Percentiles rank a stretch among this genome's conserved stretches.
Evolutionary conservation across 1,140 invertebrate species (phyloP).

Genomic region (Drosophila obscura): DNA sequence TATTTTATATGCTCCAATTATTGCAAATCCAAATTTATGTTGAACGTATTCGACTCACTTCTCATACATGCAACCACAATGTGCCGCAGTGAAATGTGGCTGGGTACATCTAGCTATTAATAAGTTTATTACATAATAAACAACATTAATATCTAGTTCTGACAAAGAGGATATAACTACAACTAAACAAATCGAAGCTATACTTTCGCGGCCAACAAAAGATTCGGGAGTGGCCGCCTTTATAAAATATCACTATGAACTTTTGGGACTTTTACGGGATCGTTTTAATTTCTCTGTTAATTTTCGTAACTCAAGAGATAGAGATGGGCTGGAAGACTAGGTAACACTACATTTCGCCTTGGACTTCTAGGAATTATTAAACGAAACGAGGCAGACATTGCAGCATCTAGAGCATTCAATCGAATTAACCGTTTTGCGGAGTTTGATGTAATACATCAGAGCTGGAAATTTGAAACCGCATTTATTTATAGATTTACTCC

Average conservation of each 20-base stretch:
- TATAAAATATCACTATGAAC: constrained; percentile 75
- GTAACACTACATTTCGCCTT: constrained; percentile 66
- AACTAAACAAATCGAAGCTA: constrained; percentile 62
- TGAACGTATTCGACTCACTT: too few species aligned
- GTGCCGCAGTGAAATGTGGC: too few species aligned
- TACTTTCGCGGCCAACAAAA: constrained; percentile 61
- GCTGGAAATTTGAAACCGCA: constrained; percentile 78
- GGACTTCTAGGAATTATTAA: constrained; percentile 71
- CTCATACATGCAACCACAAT: too few species aligned
- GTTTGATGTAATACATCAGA: constrained; percentile 78
- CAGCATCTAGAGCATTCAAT: constrained; percentile 73
- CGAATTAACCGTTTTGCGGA: constrained; percentile 72
- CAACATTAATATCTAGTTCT: too few species aligned
- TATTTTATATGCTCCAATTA: too few species aligned
- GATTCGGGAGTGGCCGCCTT: constrained; percentile 72
- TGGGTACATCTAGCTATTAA: too few species aligned
- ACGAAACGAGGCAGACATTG: constrained; percentile 77
- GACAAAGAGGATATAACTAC: constrained; percentile 68
- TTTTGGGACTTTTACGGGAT: constrained; percentile 60
- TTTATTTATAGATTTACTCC: constrained; percentile 76
- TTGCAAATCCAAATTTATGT: too few species aligned
- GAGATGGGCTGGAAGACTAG: constrained; percentile 79
- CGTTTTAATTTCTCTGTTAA: constrained; percentile 74
- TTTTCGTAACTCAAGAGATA: constrained; percentile 76
- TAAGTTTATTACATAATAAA: too few species aligned